Evolutionary conservation across 2,113 vertebrate genomes (phyloP).

Genomic region (Apodemus sylvaticus): DNA sequence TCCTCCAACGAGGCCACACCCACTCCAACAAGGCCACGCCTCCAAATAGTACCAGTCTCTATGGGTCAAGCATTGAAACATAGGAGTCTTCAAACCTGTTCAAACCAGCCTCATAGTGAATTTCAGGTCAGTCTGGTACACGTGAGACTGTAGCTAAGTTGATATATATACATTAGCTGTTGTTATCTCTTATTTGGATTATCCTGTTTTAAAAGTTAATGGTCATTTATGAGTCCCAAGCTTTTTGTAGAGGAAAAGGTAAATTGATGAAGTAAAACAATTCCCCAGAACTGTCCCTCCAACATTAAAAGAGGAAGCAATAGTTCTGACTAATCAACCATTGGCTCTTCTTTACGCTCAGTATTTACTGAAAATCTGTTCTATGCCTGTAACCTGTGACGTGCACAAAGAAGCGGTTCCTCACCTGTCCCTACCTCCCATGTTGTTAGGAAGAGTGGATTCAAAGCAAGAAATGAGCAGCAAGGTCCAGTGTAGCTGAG

Average conservation of each 20-base stretch:
- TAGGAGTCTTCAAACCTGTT: no score
- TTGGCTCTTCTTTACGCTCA: neutral
- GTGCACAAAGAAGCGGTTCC: neutral
- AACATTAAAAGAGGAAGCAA: conserved; percentile 37
- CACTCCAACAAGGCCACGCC: no score
- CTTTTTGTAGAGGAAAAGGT: conserved; percentile 33
- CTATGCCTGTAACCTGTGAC: neutral
- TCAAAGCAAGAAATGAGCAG: neutral
- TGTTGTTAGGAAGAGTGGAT: neutral
- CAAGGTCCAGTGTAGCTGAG: neutral
- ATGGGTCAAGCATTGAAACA: no score
- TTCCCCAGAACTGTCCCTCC: neutral
- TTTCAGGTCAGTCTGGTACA: no score
- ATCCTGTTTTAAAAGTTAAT: conserved; percentile 35
- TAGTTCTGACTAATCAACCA: neutral
- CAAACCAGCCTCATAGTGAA: neutral
- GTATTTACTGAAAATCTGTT: conserved; percentile 21
- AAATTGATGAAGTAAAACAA: conserved; percentile 27
- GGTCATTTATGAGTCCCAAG: neutral
- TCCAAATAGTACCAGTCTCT: no score
- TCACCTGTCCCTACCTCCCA: neutral
- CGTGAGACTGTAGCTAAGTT: neutral
- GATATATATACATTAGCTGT: neutral
- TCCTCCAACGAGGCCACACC: no score
- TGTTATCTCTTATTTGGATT: neutral